These are phyloP conservation scores for Eremophila alpestris DNA, from an alignment of 2,797 vertebrate genomes.

Conservation along the genomic window DNA sequence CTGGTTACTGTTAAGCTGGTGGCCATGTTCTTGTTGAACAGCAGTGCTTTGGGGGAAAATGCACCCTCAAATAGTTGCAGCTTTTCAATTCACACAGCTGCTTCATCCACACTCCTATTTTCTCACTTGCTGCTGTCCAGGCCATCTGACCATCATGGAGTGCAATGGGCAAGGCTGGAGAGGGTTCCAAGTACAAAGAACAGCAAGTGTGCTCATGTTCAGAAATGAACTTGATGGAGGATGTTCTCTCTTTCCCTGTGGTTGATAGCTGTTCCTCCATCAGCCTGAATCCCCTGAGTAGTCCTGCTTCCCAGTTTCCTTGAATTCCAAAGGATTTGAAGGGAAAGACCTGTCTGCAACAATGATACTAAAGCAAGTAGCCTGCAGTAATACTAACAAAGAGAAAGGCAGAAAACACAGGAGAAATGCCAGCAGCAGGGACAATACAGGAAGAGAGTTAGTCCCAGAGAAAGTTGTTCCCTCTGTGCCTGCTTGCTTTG, in stretches of 20 bases:
- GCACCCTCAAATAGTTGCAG: too few relatives aligned
- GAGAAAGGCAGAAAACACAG: background rate
- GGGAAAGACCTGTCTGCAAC: background rate
- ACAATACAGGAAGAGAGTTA: background rate
- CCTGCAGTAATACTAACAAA: background rate
- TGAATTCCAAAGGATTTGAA: background rate
- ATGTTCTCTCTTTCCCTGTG: background rate
- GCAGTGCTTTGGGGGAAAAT: too few relatives aligned
- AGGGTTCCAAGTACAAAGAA: background rate
- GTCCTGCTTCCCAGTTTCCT: background rate
- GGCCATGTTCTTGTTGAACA: too few relatives aligned
- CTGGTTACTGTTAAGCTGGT: too few relatives aligned
- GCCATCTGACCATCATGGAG: background rate
- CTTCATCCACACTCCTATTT: too few relatives aligned
- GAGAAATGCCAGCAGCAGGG: background rate
- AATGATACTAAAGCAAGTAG: background rate
- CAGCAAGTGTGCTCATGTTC: background rate
- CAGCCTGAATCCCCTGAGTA: background rate
- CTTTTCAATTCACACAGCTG: too few relatives aligned
- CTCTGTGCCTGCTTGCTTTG: background rate
- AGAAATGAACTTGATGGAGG: background rate
- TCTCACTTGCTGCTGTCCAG: background rate
- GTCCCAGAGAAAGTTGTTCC: background rate
- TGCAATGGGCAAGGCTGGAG: background rate
- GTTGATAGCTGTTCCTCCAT: background rate